A percentile compares a stretch with the other conserved stretches of the same genome.
Evolutionary conservation across 1,140 invertebrate genomes (phyloP).

Genomic region (Calephelis virginiensis): DNA sequence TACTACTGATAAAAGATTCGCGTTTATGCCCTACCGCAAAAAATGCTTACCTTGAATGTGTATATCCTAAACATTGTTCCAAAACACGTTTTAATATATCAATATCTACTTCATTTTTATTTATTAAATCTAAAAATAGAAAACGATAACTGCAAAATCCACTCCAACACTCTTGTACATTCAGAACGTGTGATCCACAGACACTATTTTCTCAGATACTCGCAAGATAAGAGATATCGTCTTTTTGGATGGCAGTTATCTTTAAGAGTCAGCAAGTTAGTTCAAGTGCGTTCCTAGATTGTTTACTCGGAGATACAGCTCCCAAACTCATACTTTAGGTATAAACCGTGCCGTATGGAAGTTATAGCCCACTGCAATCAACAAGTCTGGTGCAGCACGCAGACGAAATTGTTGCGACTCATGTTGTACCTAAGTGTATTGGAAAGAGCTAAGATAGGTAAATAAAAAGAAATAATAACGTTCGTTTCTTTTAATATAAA

Average conservation of each 20-base stretch:
- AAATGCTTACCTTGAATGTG: background rate
- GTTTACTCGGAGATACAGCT: slow-evolving; percentile 6
- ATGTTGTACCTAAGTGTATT: no score
- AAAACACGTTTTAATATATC: background rate
- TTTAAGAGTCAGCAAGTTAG: slow-evolving; percentile 9
- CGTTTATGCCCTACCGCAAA: background rate
- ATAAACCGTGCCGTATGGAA: no score
- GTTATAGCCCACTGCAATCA: no score
- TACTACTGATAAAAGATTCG: no score
- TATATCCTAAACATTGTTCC: background rate
- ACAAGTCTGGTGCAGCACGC: no score
- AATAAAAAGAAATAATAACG: no score
- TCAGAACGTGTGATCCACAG: slow-evolving; percentile 4
- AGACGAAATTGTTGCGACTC: no score
- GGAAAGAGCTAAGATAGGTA: no score
- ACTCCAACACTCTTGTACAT: background rate
- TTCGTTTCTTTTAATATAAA: no score
- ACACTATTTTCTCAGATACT: slow-evolving; percentile 10
- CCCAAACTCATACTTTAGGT: background rate
- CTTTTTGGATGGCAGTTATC: slow-evolving; percentile 15
- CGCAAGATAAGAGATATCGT: slow-evolving; percentile 15
- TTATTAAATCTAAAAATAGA: background rate
- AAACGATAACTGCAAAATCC: background rate
- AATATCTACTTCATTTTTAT: background rate
- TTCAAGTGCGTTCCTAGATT: slow-evolving; percentile 15